These are phyloP conservation scores for Lethocerus indicus DNA, from an alignment of 1,140 invertebrate genomes.

Conservation along the genomic window DNA sequence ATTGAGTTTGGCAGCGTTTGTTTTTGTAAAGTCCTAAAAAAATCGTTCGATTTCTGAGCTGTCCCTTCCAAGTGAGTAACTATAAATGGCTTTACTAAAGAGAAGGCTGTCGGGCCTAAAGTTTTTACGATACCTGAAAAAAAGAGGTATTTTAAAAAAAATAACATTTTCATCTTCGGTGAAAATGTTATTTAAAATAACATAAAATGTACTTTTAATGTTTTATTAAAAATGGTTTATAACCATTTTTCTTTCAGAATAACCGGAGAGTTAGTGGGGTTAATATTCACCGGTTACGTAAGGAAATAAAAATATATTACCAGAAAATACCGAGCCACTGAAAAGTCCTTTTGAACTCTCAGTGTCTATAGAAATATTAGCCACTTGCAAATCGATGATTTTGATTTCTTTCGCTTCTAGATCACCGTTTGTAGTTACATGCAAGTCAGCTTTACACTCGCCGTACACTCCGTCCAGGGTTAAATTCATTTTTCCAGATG, in stretches of 20 bases:
- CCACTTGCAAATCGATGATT: constrained; percentile 59
- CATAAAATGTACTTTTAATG: no score
- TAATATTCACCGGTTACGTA: not conserved
- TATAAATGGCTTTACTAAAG: constrained; percentile 68
- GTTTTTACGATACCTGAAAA: constrained; percentile 48
- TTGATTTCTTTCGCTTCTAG: constrained; percentile 56
- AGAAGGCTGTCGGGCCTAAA: constrained; percentile 58
- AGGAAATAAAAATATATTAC: constrained; percentile 3
- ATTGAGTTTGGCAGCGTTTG: constrained; percentile 70
- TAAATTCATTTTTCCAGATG: constrained; percentile 50
- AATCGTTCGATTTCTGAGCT: constrained; percentile 25
- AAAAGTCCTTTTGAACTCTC: constrained; percentile 47
- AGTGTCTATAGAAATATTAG: constrained; percentile 61
- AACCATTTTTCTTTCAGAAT: not conserved
- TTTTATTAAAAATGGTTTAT: no score
- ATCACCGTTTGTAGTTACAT: constrained; percentile 51
- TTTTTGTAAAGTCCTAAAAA: constrained; percentile 31
- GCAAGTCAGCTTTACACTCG: constrained; percentile 41
- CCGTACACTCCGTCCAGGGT: constrained; percentile 47
- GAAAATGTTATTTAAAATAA: not conserved
- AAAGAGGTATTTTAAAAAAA: constrained; percentile 9
- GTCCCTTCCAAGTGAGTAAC: constrained; percentile 54
- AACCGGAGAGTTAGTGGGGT: not conserved
- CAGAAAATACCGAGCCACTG: constrained; percentile 52
- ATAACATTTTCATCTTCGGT: not conserved